phyloP scores from a whole-genome alignment of 2,797 vertebrate genomes.

The Coregonus suidteri region DNA sequence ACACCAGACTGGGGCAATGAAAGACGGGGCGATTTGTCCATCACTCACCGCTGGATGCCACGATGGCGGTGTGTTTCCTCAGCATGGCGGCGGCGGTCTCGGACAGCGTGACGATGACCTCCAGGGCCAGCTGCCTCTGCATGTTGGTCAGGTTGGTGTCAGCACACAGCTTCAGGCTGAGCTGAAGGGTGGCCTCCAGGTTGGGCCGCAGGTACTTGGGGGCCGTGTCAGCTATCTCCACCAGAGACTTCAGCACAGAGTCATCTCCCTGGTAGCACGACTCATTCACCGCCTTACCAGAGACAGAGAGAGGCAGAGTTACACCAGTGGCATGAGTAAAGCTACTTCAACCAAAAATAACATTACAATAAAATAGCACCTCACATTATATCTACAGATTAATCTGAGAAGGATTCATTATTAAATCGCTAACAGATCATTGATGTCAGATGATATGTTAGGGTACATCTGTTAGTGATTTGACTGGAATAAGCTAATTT shows the following conservation, averaged over 20 bases:
- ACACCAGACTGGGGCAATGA: background rate
- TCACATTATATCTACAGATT: background rate
- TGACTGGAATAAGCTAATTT: background rate
- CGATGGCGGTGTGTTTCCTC: constrained; percentile 91
- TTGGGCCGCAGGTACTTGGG: constrained; percentile 96
- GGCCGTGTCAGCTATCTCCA: constrained; percentile 96
- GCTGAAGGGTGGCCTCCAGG: constrained; percentile 92
- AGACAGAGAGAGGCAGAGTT: background rate
- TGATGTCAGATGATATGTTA: background rate
- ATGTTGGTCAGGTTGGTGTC: constrained; percentile 92
- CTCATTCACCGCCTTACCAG: constrained; percentile 88
- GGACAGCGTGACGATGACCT: constrained; percentile 96
- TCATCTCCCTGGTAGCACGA: constrained; percentile 96
- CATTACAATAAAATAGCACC: background rate
- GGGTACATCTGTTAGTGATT: background rate
- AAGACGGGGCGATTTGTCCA: rapidly evolving
- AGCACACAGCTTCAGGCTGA: constrained; percentile 94
- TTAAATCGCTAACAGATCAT: background rate
- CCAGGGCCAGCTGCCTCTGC: constrained; percentile 94
- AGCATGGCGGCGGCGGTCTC: constrained; percentile 98
- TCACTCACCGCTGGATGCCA: constrained; percentile 92
- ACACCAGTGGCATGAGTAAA: background rate
- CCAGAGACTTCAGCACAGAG: constrained; percentile 95
- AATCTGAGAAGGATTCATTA: background rate
- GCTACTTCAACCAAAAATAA: too few species aligned